Percentiles rank a stretch among this genome's conserved stretches.
Evolutionary conservation across 2,888 invertebrate species (phyloP).

Genomic region (Perithous albicinctus): DNA sequence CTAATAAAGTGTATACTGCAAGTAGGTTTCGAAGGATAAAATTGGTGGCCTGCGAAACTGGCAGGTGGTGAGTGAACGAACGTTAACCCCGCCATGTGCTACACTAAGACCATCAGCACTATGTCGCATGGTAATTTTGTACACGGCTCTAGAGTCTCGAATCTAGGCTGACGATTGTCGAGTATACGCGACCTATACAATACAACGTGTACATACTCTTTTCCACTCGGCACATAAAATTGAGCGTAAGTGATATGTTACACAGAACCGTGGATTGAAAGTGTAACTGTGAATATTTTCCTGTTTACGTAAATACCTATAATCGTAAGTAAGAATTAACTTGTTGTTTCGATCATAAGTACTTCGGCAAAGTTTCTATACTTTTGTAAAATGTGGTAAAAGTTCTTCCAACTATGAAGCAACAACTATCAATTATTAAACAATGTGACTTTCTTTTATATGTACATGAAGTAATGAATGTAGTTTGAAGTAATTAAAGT

Average conservation of each 20-base stretch:
- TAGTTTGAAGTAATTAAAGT: no score
- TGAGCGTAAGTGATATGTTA: slow-evolving; percentile 31
- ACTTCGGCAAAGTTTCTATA: no score
- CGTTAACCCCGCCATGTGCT: slow-evolving; percentile 50
- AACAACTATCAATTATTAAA: no score
- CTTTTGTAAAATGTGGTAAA: no score
- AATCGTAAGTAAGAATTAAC: not conserved
- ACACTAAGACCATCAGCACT: slow-evolving; percentile 42
- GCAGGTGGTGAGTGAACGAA: slow-evolving; percentile 56
- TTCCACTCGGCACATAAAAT: slow-evolving; percentile 6
- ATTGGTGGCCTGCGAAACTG: slow-evolving; percentile 55
- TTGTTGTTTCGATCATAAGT: no score
- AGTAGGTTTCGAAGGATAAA: slow-evolving; percentile 26
- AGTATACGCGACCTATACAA: slow-evolving; percentile 46
- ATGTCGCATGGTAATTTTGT: slow-evolving; percentile 34
- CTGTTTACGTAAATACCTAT: not conserved
- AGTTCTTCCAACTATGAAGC: not conserved
- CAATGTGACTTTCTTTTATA: no score
- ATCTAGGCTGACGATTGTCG: slow-evolving; percentile 61
- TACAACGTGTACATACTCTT: not conserved
- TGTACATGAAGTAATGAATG: no score
- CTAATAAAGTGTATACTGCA: not conserved
- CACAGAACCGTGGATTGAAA: not conserved
- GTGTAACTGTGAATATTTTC: not conserved
- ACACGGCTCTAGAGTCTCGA: slow-evolving; percentile 28